phyloP scores from a whole-genome alignment of 2,888 invertebrate genomes.

The Trichacis sp. region DNA sequence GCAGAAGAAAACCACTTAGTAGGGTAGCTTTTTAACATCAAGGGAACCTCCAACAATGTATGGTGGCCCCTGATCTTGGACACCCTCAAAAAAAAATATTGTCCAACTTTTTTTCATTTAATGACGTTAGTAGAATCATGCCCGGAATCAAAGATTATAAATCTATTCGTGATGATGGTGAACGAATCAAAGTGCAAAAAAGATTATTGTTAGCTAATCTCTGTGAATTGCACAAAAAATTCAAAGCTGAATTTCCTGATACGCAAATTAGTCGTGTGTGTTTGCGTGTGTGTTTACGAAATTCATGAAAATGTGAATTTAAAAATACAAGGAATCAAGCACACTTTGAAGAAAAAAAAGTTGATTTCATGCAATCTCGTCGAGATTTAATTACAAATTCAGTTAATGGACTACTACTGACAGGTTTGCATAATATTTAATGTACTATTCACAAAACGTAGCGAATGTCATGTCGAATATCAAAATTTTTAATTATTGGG shows the following conservation, averaged over 20 bases:
- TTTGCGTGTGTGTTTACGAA: constrained; percentile 17
- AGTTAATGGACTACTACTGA: constrained; percentile 16
- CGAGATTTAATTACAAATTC: constrained; percentile 11
- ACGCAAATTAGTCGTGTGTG: too few species aligned
- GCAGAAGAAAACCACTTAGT: too few species aligned
- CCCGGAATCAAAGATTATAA: constrained; percentile 26
- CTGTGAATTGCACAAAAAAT: constrained; percentile 8
- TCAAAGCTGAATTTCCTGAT: constrained; percentile 2
- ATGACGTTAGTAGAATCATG: constrained; percentile 19
- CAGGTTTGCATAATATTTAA: background rate
- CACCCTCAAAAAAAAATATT: too few species aligned
- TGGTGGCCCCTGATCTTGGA: too few species aligned
- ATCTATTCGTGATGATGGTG: constrained; percentile 24
- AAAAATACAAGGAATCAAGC: constrained; percentile 10
- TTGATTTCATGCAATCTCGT: background rate
- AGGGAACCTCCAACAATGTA: too few species aligned
- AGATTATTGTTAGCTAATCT: constrained; percentile 15
- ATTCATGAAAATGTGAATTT: constrained; percentile 7
- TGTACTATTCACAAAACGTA: too few species aligned
- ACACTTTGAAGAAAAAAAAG: constrained; percentile 8
- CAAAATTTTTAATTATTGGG: constrained; percentile 3
- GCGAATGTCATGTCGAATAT: background rate
- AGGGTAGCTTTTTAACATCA: too few species aligned
- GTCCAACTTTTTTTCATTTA: constrained; percentile 17
- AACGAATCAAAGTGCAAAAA: constrained; percentile 15